phyloP scores from a whole-genome alignment of 2,113 vertebrate genomes.

The Recurvirostra avosetta region DNA sequence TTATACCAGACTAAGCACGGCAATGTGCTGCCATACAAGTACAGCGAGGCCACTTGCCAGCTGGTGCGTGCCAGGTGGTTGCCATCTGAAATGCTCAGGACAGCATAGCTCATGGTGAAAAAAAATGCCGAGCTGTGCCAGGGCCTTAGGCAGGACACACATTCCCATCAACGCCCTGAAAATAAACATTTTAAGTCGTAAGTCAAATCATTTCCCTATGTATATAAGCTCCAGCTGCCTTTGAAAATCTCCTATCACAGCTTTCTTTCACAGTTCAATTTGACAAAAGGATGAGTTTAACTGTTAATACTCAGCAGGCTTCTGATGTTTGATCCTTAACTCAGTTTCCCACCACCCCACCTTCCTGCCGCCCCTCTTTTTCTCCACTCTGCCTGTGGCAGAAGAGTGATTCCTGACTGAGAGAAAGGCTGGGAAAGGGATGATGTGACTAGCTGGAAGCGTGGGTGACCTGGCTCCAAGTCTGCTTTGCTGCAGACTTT shows the following conservation, averaged over 20 bases:
- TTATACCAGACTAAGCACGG: background rate
- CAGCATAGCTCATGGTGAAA: background rate
- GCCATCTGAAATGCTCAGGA: background rate
- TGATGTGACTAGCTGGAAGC: background rate
- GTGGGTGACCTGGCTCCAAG: background rate
- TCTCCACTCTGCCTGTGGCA: background rate
- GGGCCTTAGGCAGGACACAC: background rate
- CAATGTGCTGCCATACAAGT: background rate
- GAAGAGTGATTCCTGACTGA: background rate
- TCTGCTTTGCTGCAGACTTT: background rate
- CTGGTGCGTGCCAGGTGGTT: background rate
- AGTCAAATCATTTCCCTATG: background rate
- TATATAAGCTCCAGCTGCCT: background rate
- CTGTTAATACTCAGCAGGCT: background rate
- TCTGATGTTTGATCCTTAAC: background rate
- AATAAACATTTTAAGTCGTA: slow-evolving; percentile 20
- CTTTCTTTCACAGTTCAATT: background rate
- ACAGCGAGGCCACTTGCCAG: background rate
- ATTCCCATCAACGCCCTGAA: slow-evolving; percentile 11
- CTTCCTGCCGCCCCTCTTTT: background rate
- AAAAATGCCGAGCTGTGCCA: background rate
- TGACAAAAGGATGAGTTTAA: background rate
- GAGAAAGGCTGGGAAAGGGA: background rate
- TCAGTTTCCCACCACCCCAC: background rate
- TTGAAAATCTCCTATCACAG: background rate